Percentiles rank a stretch among this genome's conserved stretches.
Conservation (phyloP, 2,888 invertebrate species). For the Lathronympha strigana region DNA sequence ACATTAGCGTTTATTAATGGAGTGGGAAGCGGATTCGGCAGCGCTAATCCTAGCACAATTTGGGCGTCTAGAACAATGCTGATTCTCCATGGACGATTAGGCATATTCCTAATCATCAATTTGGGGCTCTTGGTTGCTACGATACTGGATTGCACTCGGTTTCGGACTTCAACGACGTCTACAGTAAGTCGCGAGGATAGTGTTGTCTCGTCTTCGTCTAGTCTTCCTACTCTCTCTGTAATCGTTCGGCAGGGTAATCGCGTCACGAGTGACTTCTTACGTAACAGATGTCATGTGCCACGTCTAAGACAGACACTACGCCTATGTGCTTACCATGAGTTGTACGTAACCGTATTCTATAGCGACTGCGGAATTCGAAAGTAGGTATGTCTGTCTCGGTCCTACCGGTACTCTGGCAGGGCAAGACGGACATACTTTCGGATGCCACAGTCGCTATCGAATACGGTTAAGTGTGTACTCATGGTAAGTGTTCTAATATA, state of each 20-base stretch:
- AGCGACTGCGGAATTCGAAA: too few species aligned
- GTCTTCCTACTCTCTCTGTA: conserved; percentile 44
- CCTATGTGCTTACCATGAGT: too few species aligned
- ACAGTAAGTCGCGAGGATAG: conserved; percentile 49
- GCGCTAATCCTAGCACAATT: conserved; percentile 55
- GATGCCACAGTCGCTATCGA: too few species aligned
- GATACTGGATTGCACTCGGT: conserved; percentile 59
- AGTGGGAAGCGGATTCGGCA: conserved; percentile 59
- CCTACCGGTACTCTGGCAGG: too few species aligned
- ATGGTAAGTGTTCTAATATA: too few species aligned
- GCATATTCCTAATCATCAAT: conserved; percentile 77
- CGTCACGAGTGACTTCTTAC: too few species aligned
- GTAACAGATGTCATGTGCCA: too few species aligned
- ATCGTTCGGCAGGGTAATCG: neutral
- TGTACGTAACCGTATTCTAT: too few species aligned
- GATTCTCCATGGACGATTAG: conserved; percentile 73
- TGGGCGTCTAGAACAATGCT: conserved; percentile 75
- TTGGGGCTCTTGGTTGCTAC: conserved; percentile 62
- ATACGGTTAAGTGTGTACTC: too few species aligned
- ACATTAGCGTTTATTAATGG: conserved; percentile 66
- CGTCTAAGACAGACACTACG: too few species aligned
- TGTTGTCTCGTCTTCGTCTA: conserved; percentile 40
- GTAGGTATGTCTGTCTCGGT: too few species aligned
- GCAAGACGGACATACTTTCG: too few species aligned
- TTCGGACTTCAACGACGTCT: conserved; percentile 45